phyloP scores from a whole-genome alignment of 2,113 vertebrate genomes.

The Oreochromis niloticus region DNA sequence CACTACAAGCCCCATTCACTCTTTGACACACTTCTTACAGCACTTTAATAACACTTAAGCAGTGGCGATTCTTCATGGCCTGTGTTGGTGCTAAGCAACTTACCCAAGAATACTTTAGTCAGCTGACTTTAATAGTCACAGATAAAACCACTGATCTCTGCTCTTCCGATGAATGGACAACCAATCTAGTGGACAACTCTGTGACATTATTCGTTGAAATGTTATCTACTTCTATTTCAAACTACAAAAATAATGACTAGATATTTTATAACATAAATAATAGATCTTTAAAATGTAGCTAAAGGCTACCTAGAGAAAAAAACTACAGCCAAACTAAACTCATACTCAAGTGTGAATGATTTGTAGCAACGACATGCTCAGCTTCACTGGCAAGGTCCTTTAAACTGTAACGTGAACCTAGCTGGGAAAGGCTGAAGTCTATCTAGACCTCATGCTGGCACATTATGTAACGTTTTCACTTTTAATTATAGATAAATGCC shows the following conservation, averaged over 20 bases:
- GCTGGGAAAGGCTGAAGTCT: neutral
- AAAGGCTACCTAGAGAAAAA: neutral
- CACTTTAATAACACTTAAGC: neutral
- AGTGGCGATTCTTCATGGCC: neutral
- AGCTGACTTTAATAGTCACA: neutral
- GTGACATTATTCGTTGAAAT: neutral
- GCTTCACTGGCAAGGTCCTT: neutral
- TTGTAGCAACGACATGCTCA: neutral
- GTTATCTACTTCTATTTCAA: neutral
- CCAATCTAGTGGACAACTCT: neutral
- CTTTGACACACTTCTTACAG: neutral
- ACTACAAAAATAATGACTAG: neutral
- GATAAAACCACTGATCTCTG: neutral
- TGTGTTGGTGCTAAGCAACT: neutral
- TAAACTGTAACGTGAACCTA: neutral
- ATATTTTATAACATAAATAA: neutral
- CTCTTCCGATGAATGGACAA: neutral
- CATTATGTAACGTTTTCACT: constrained; percentile 26
- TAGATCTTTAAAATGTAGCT: neutral
- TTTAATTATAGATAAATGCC: constrained; percentile 37
- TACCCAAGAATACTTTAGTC: neutral
- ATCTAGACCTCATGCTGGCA: constrained; percentile 19
- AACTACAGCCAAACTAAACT: neutral
- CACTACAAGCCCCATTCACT: neutral
- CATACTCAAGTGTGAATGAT: neutral